These are phyloP conservation scores for Chaenocephalus aceratus DNA, from an alignment of 2,113 vertebrate genomes.

Conservation along the genomic window DNA sequence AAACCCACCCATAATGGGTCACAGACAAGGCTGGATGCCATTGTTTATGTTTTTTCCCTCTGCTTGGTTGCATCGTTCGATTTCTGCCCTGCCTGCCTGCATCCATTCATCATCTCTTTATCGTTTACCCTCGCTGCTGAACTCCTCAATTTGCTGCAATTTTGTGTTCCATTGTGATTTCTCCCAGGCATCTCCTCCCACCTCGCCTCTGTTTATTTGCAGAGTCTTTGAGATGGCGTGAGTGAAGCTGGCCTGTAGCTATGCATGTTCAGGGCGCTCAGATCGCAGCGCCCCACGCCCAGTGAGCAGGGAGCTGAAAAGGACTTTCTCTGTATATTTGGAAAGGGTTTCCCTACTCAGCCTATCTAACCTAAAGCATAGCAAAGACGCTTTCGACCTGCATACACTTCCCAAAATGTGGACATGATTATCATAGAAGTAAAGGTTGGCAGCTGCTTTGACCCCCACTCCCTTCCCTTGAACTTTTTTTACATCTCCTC, in stretches of 20 bases:
- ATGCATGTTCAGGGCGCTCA: background rate
- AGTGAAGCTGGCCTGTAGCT: slow-evolving; percentile 43
- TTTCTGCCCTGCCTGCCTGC: slow-evolving; percentile 8
- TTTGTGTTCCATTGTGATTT: slow-evolving; percentile 32
- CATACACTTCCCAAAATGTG: slow-evolving; percentile 56
- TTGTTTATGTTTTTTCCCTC: slow-evolving; percentile 56
- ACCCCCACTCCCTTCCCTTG: slow-evolving; percentile 16
- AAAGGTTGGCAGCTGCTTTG: slow-evolving; percentile 25
- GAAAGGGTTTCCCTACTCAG: slow-evolving; percentile 48
- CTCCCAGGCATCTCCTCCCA: slow-evolving; percentile 17
- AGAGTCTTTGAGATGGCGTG: slow-evolving; percentile 41
- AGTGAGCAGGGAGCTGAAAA: slow-evolving; percentile 38
- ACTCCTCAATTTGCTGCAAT: slow-evolving; percentile 2
- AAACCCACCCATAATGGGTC: slow-evolving; percentile 39
- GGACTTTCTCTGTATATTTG: slow-evolving; percentile 54
- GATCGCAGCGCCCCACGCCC: slow-evolving; percentile 18
- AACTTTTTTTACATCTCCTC: slow-evolving; percentile 28
- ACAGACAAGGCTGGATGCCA: slow-evolving; percentile 34
- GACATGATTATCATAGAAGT: slow-evolving; percentile 45
- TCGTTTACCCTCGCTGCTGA: slow-evolving; percentile 6
- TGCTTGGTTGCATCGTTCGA: slow-evolving; percentile 7
- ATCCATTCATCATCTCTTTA: slow-evolving; percentile 30
- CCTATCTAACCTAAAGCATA: slow-evolving; percentile 41
- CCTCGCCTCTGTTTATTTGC: slow-evolving; percentile 53
- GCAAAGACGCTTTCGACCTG: slow-evolving; percentile 46